Evolutionary conservation across 1,140 invertebrate species (phyloP), one percentile per base, ranked within the genome.

Genomic region (Lasioglossum baleicum): DNA sequence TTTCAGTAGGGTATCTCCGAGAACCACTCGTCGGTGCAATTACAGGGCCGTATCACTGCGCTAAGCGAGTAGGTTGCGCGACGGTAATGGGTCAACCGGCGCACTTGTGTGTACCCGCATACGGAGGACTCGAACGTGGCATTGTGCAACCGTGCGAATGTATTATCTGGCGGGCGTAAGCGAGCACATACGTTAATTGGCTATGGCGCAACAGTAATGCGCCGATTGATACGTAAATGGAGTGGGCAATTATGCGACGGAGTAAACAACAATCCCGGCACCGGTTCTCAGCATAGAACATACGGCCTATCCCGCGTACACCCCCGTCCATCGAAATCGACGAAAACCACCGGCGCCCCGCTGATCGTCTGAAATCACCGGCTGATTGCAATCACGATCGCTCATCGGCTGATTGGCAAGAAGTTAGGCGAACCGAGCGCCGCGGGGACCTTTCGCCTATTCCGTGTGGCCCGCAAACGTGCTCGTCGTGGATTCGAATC

Each of bases 171-270:
- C 42, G 60, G 44, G 35, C 22, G 86, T 83, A 83, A 83, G 77
- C 82, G 80, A 82, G 76, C 75, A 70, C 83, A 85, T 84, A 84
- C 84, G 83, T 88, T 86, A 86, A 86, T 86, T 83, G 84, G 77
- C 42, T 64, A 78, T 81, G 82, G 81, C 74, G 84, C 84, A 88
- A 88, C 83, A 85, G 87, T 88, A 90, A 89, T 88, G 84, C 80
- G 71, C 73, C 84, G 88, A 90, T 90, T 90, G 88, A 90, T 89
- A 87, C 89, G 87, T 90, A 90, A 90, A 90, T 90, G 86, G 87
- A 89, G 87, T 83, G 83, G 80, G 75, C 83, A 90, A 90, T 90
- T 89, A 88, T 89, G 83, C 85, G 81, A 88, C 78, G 75, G 86
- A 82, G 82, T 89, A 89, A 90, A 90, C 88, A 90, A 89, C 81